Evolutionary conservation across 2,797 vertebrate genomes (phyloP).

Genomic region (Lepus townsendii): DNA sequence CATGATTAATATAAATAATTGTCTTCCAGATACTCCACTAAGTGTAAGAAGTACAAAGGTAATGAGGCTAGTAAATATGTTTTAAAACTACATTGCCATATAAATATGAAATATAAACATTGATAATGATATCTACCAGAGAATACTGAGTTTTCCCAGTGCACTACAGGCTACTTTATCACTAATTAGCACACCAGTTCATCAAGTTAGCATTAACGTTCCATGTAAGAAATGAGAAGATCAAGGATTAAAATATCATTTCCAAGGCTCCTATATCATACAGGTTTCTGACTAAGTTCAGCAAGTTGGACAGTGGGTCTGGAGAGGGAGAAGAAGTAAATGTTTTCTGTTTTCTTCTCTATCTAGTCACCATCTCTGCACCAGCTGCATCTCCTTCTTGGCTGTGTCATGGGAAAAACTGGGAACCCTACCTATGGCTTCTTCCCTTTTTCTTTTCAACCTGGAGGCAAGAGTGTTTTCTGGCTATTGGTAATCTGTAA

Average conservation of each 20-base stretch:
- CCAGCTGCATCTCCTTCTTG: neutral
- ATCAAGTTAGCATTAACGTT: neutral
- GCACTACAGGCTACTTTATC: neutral
- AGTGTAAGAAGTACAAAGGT: neutral
- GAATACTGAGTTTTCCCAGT: neutral
- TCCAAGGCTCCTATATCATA: neutral
- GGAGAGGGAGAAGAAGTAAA: neutral
- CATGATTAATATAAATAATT: neutral
- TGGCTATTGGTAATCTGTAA: neutral
- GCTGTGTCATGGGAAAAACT: neutral
- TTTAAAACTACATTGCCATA: neutral
- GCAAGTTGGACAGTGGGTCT: neutral
- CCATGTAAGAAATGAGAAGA: neutral
- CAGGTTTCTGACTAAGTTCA: neutral
- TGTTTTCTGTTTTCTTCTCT: neutral
- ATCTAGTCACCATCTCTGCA: neutral
- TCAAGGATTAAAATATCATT: neutral
- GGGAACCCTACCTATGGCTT: neutral
- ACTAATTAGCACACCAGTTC: conserved; percentile 23
- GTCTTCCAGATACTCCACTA: neutral
- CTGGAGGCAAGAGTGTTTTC: neutral
- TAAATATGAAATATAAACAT: conserved; percentile 31
- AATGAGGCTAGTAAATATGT: neutral
- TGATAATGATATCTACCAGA: neutral
- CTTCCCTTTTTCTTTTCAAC: neutral